phyloP scores from a whole-genome alignment of 92 coral and sea anemone genomes.

The Umimayanthus kanabou region DNA sequence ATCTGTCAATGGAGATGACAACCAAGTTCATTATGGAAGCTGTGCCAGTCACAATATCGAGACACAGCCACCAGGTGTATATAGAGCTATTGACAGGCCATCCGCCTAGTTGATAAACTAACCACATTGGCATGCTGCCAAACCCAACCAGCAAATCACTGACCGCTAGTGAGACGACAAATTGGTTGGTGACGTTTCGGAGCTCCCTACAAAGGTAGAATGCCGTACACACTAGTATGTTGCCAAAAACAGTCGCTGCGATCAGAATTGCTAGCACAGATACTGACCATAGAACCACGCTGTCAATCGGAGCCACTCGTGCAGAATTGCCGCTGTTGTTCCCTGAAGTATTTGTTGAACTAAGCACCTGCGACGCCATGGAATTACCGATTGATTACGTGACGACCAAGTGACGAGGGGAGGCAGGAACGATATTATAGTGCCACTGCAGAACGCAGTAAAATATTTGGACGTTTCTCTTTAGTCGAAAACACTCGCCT shows the following conservation, averaged over 20 bases:
- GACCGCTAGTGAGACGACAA: conserved; percentile 76
- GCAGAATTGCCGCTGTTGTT: background rate
- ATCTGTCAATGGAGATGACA: conserved; percentile 81
- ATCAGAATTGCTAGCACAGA: conserved; percentile 63
- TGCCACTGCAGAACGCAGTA: background rate
- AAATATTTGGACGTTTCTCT: background rate
- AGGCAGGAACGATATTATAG: background rate
- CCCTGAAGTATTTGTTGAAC: conserved; percentile 2
- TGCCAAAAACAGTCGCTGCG: conserved; percentile 77
- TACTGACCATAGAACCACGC: conserved; percentile 61
- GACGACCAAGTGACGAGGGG: background rate
- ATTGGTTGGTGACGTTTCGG: conserved; percentile 80
- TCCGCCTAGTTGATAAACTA: conserved; percentile 48
- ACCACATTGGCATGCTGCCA: conserved; percentile 85
- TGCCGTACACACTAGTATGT: conserved; percentile 78
- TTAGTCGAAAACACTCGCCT: background rate
- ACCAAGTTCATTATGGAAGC: conserved; percentile 87
- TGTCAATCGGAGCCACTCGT: conserved; percentile 14
- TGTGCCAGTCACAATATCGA: conserved; percentile 82
- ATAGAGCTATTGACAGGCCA: conserved; percentile 62
- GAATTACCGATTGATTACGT: background rate
- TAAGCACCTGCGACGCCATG: conserved; percentile 21
- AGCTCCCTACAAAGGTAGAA: conserved; percentile 72
- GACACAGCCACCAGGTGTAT: conserved; percentile 71
- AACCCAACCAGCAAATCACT: conserved; percentile 87